These are phyloP conservation scores for Phenganax subtilis DNA, from an alignment of 92 coral and sea anemone genomes.

Conservation along the genomic window DNA sequence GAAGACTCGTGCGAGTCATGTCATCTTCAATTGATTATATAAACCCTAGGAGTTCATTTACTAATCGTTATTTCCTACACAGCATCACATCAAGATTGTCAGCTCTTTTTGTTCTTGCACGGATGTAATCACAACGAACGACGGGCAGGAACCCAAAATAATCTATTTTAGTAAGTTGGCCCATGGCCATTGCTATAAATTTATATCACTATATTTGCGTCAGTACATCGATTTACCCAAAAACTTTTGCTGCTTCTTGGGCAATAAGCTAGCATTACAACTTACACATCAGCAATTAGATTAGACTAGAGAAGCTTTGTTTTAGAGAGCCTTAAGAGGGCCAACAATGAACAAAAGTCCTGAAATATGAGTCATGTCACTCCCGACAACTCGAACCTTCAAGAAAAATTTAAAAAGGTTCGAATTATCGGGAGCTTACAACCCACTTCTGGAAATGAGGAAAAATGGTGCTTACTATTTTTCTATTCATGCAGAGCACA, in stretches of 20 bases:
- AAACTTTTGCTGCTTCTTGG: neutral
- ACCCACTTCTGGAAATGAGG: too few species aligned
- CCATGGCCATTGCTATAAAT: too few species aligned
- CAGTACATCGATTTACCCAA: neutral
- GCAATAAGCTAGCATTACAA: neutral
- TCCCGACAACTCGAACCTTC: too few species aligned
- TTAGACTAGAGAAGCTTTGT: too few species aligned
- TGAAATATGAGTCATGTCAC: too few species aligned
- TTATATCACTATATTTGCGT: neutral
- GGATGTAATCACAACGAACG: neutral
- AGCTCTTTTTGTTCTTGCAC: neutral
- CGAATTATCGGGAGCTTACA: too few species aligned
- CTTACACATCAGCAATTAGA: neutral
- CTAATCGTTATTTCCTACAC: neutral
- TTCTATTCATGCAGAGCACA: too few species aligned
- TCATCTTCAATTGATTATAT: constrained; percentile 5
- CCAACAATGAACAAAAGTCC: too few species aligned
- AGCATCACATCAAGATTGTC: neutral
- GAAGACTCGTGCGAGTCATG: constrained; percentile 1
- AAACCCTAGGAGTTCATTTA: constrained; percentile 1
- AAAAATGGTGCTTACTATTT: too few species aligned
- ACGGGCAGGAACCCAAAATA: neutral
- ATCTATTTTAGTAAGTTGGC: too few species aligned
- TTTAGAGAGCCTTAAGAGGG: too few species aligned
- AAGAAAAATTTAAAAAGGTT: too few species aligned